These are phyloP conservation scores for Ursus arctos DNA, from an alignment of 2,113 vertebrate genomes.

Conservation along the genomic window DNA sequence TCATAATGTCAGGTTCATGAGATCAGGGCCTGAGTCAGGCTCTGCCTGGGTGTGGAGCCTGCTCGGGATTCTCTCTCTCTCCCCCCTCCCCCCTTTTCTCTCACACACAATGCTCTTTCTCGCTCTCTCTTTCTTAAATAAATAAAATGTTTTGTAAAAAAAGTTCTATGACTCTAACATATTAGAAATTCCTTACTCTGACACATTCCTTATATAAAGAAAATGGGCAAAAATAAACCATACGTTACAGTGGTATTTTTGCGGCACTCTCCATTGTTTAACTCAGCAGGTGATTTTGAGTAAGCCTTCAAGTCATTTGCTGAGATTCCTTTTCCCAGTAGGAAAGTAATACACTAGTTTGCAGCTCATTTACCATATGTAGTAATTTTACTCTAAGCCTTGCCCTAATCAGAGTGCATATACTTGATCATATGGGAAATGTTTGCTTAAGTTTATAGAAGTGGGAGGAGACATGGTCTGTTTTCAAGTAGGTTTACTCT, in stretches of 20 bases:
- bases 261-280: not conserved
- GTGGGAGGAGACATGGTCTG: not conserved
- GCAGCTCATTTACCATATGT: not conserved
- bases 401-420: not conserved
- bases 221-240: not conserved
- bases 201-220: not conserved
- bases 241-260: conserved; percentile 6
- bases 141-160: no score
- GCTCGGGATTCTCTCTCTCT: not conserved
- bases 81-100: not conserved
- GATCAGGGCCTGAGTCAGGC: not conserved
- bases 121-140: not conserved
- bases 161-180: not conserved
- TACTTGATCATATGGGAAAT: not conserved
- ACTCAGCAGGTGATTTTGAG: not conserved
- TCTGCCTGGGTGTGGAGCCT: not conserved
- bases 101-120: not conserved
- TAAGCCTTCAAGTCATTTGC: not conserved
- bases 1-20: not conserved
- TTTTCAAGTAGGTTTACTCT: not conserved
- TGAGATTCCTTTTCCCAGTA: conserved; percentile 1
- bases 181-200: not conserved
- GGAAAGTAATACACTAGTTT: not conserved
- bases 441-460: not conserved
- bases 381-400: not conserved